Conservation (phyloP, 2,888 invertebrate species). For the Hololepta plana region DNA sequence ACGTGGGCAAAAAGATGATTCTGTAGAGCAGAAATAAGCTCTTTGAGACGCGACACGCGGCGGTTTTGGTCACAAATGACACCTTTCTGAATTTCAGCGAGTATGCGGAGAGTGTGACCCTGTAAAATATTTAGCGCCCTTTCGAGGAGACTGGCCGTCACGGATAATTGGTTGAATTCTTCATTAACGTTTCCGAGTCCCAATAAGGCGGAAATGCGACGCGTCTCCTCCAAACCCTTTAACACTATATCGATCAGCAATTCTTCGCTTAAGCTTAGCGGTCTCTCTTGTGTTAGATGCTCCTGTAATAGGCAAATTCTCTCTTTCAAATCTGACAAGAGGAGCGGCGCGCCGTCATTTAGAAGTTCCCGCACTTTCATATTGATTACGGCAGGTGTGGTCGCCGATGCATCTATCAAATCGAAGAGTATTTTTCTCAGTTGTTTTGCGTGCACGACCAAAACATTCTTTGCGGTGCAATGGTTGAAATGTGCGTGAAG, state of each 20-base stretch:
- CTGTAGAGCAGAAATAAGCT: slow-evolving; percentile 36
- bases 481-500: slow-evolving; percentile 38
- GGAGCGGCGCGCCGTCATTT: slow-evolving; percentile 36
- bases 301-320: slow-evolving; percentile 37
- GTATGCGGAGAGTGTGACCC: too few species aligned
- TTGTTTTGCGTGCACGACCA: slow-evolving; percentile 34
- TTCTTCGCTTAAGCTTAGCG: slow-evolving; percentile 38
- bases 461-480: slow-evolving; percentile 28
- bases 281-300: slow-evolving; percentile 29
- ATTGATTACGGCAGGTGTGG: slow-evolving; percentile 32
- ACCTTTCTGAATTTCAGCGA: too few species aligned
- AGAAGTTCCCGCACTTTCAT: slow-evolving; percentile 36
- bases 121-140: too few species aligned
- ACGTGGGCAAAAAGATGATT: slow-evolving; percentile 35
- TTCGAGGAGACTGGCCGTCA: too few species aligned
- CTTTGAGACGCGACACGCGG: slow-evolving; percentile 27
- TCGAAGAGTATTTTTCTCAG: slow-evolving; percentile 31
- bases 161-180: too few species aligned
- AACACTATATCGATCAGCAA: slow-evolving; percentile 40
- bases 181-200: slow-evolving; percentile 17
- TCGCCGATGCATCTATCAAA: slow-evolving; percentile 27
- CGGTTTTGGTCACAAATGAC: slow-evolving; percentile 13
- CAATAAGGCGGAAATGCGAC: slow-evolving; percentile 35
- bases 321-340: slow-evolving; percentile 38
- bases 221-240: slow-evolving; percentile 39